Evolutionary conservation across 2,797 vertebrate species (phyloP), one percentile per base, ranked within the genome.

Genomic region (Neosalanx taihuensis): DNA sequence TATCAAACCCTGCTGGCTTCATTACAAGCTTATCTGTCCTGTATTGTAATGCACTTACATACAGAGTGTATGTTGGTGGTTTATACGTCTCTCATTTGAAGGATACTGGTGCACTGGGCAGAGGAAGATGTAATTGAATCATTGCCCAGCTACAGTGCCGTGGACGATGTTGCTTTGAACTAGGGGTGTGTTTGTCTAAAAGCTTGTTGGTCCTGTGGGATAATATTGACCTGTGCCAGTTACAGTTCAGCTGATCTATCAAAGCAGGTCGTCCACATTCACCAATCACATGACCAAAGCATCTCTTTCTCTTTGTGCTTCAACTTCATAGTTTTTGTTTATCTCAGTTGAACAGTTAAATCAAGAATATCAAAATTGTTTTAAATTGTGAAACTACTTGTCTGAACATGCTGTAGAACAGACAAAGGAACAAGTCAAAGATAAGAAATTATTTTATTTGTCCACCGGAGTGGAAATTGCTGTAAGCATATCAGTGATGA

Each of bases 201-300:
- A 86, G 80, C 79, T 64, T 81, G 81, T 84, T 78, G 72, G 33
- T 81, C 75, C 76, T 77, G 64, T 75, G 81, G 81, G 67, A 72
- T 64, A 72, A 61, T 84, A 89, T 85, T 80, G 85, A 85, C 62
- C 53, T 31, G 15, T 74, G 37, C 59, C 69, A 79, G 69, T 73
- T 68, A 60, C 66, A 70, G 56, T 79, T 58, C 65, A 62, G 81
- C 79, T 81, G 69, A 87, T 88, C 83, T 77, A 84, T 83, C 59
- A 74, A 77, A 79, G 17, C 57, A 67, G 74, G 73, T 68, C 73
- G 69, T 70, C 51, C 30, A 41, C 71, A 49, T 29, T 15, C 4
- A 64, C 56, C 62, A 73, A 76, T 33, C 67, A 58, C 33, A 64
- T 64, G 20, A 56, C 72, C 31, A 77, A 68, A 77, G 41, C 46